Conservation (phyloP, 2,113 vertebrate species). For the Echinops telfairi region DNA sequence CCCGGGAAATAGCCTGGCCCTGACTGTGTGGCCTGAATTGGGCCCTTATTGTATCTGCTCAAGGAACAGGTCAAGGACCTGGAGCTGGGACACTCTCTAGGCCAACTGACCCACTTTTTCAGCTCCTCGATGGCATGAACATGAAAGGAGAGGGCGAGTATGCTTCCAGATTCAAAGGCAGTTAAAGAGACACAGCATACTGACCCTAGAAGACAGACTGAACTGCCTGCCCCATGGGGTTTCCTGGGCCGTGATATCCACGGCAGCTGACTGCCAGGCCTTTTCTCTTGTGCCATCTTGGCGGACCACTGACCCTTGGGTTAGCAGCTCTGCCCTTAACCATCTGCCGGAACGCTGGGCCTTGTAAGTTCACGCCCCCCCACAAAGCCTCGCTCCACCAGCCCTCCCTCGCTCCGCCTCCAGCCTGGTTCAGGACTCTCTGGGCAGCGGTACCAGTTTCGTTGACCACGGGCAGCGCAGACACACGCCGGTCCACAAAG, state of each 20-base stretch:
- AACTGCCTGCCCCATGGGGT: neutral
- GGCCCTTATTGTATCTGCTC: neutral
- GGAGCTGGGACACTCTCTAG: neutral
- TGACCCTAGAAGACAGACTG: neutral
- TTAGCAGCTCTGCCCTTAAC: neutral
- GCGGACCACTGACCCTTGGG: neutral
- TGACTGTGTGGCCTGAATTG: neutral
- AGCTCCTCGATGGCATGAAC: neutral
- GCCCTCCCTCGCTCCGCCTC: neutral
- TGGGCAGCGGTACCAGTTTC: slow-evolving; percentile 87
- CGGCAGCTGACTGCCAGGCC: neutral
- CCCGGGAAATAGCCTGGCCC: neutral
- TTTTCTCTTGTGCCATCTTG: neutral
- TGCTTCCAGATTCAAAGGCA: neutral
- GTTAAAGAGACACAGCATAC: neutral
- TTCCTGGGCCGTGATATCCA: too few species aligned
- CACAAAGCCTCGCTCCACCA: neutral
- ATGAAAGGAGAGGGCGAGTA: neutral
- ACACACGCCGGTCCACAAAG: slow-evolving; percentile 96
- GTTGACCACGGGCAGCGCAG: slow-evolving; percentile 94
- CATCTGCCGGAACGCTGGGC: neutral
- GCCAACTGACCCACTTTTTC: neutral
- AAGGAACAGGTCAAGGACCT: neutral
- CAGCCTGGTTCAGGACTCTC: neutral
- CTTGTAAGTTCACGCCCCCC: neutral